Evolutionary conservation across 2,888 invertebrate species (phyloP), one percentile per base, ranked within the genome.

Genomic region (Sphecodes monilicornis): DNA sequence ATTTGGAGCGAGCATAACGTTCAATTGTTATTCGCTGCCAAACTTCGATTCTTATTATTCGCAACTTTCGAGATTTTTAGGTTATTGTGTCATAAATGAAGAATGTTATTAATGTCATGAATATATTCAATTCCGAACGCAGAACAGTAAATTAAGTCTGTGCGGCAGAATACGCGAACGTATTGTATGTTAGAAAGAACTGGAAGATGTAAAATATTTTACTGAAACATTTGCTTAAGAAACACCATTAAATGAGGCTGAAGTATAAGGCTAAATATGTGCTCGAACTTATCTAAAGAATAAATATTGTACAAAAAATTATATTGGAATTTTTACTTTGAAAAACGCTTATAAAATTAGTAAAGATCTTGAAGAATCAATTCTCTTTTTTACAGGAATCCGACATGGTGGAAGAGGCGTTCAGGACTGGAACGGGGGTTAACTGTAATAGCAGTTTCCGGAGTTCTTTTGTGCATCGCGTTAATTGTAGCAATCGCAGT

Each of bases 361-460:
- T 8, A 10, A 22, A 36, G 22, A 39, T n/a, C 1, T 39, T n/a
- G 39, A 39, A 39, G 11, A n/a, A n/a, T 3, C 39, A 1, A n/a
- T 71, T 71, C 8, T 8, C 11, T 29, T 69, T 36, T 68, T 64
- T 66, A 3, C 95, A 97, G 97, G 95, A 97, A 97, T 95, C 97
- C 97, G 91, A 97, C 97, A 95, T 97, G 97, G 97, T 97, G 97
- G 97, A 97, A 97, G 90, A 96, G 97, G 86, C 96, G 97, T 89
- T 97, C 97, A 64, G 96, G 97, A 87, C 95, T 97, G 95, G 97
- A 97, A 95, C 95, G 97, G 90, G 96, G 96, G 69, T 95, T 97
- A 89, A 96, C 97, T 82, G 95, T 97, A 82, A 95, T 96, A 69
- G 95, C 96, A 84, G 95, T 97, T 71, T 95, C 96, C 86, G 96